phyloP scores from a whole-genome alignment of 1,140 invertebrate genomes.

The Drosophila willistoni region DNA sequence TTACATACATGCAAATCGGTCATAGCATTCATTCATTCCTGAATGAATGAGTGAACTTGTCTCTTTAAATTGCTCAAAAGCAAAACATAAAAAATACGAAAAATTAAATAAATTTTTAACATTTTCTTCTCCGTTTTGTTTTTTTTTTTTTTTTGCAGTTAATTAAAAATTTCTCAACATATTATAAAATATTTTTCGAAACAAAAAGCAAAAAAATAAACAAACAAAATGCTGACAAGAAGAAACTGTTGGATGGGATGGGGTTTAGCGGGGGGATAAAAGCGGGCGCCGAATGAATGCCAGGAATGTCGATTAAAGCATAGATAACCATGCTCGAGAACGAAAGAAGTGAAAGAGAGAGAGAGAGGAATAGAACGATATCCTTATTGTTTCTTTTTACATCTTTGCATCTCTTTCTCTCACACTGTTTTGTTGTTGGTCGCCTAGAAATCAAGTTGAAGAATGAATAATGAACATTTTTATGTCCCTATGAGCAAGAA shows the following conservation, averaged over 20 bases:
- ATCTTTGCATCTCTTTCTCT: no score
- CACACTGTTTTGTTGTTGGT: no score
- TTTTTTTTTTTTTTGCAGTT: conserved; percentile 18
- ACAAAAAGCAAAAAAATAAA: background rate
- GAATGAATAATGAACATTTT: no score
- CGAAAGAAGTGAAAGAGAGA: background rate
- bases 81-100: background rate
- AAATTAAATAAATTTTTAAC: background rate
- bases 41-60: background rate
- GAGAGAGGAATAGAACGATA: background rate
- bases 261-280: background rate
- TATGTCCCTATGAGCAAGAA: no score
- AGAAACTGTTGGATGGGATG: background rate
- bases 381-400: background rate
- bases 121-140: background rate
- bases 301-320: conserved; percentile 6
- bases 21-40: background rate
- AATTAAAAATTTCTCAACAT: conserved; percentile 46
- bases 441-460: no score
- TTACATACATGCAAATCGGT: background rate
- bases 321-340: background rate
- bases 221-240: background rate
- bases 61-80: background rate
- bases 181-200: conserved; percentile 3
- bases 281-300: conserved; percentile 5